Conservation (phyloP, 2,113 vertebrate species). For the Percopsis transmontana region DNA sequence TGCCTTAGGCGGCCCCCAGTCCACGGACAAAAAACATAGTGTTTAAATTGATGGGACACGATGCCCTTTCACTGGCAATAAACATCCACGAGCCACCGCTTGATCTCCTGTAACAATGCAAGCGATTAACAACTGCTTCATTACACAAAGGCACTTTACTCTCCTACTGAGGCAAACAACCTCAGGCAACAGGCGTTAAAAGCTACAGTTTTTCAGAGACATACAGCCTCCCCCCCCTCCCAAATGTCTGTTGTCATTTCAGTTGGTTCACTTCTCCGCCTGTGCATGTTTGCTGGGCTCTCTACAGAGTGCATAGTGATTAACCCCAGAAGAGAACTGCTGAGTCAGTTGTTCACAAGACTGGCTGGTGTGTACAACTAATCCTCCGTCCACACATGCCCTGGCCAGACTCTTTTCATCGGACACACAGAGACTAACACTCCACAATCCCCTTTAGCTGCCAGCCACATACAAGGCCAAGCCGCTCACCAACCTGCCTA, state of each 20-base stretch:
- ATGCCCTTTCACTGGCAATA: constrained; percentile 57
- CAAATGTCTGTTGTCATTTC: constrained; percentile 16
- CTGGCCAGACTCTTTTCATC: constrained; percentile 38
- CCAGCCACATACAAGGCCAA: constrained; percentile 11
- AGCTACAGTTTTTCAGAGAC: neutral
- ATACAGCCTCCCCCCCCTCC: neutral
- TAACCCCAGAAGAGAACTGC: constrained; percentile 40
- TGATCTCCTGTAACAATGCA: constrained; percentile 59
- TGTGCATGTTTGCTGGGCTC: constrained; percentile 3
- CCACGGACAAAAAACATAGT: constrained; percentile 28
- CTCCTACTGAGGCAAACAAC: constrained; percentile 39
- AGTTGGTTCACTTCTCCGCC: constrained; percentile 5
- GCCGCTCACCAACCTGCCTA: constrained; percentile 11
- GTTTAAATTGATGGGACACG: constrained; percentile 47
- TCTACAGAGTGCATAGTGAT: constrained; percentile 30
- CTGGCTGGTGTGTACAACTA: constrained; percentile 57
- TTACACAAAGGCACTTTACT: constrained; percentile 44
- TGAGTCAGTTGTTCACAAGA: constrained; percentile 59
- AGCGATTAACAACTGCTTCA: constrained; percentile 61
- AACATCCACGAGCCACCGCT: constrained; percentile 46
- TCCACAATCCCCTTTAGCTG: constrained; percentile 43
- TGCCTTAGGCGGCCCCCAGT: constrained; percentile 41
- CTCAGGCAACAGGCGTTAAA: constrained; percentile 23
- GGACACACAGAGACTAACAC: constrained; percentile 43
- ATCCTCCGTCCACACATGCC: constrained; percentile 51